Evolutionary conservation across 2,888 invertebrate genomes (phyloP).

Genomic region (Augiades crinisus): DNA sequence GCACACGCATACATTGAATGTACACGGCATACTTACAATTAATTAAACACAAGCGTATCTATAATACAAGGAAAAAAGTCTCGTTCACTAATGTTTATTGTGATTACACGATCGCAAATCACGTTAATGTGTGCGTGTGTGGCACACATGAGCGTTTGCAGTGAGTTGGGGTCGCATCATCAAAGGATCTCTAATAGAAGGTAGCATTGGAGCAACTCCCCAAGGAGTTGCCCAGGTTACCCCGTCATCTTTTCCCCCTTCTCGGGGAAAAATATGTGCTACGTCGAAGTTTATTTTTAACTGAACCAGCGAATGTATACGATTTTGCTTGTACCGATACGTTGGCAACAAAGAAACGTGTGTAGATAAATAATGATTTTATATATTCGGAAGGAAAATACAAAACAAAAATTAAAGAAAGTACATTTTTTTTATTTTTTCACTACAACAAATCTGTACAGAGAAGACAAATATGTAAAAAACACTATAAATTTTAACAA

Average conservation of each 20-base stretch:
- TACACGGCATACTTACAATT: too few species aligned
- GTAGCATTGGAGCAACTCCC: constrained; percentile 7
- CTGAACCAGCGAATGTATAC: background rate
- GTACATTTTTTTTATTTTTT: too few species aligned
- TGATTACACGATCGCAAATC: constrained; percentile 7
- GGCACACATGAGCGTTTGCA: constrained; percentile 6
- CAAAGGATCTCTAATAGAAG: constrained; percentile 14
- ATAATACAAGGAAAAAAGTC: too few species aligned
- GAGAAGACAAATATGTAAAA: too few species aligned
- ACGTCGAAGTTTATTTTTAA: background rate
- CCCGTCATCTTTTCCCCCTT: constrained; percentile 6
- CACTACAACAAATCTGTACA: too few species aligned
- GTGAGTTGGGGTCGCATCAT: constrained; percentile 10
- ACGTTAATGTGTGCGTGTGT: constrained; percentile 16
- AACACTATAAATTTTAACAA: too few species aligned
- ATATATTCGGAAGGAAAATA: too few species aligned
- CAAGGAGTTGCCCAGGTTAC: constrained; percentile 9
- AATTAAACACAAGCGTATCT: too few species aligned
- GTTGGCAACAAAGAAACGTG: background rate
- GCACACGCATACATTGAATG: too few species aligned
- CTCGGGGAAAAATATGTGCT: constrained; percentile 6
- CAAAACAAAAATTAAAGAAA: too few species aligned
- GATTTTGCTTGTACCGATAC: background rate
- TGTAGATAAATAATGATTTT: too few species aligned
- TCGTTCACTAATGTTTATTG: background rate